A percentile compares a stretch with the other conserved stretches of the same genome.
phyloP scores from a whole-genome alignment of 2,888 invertebrate species.

The Anticlea derivata region DNA sequence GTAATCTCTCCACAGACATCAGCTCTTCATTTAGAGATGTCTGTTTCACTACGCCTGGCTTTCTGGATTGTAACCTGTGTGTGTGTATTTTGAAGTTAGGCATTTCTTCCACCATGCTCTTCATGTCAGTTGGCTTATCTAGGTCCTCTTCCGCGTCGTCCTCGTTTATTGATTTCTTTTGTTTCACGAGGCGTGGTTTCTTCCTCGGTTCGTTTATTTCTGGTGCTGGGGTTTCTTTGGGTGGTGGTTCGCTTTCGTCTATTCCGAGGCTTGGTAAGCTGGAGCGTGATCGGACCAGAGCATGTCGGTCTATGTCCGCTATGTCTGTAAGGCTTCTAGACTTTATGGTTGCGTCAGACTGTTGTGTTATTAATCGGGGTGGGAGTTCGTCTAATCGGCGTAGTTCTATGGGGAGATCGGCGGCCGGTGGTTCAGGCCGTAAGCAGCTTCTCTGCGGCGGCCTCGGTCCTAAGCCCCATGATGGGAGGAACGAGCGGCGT shows the following conservation, averaged over 20 bases:
- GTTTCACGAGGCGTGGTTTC: constrained; percentile 91
- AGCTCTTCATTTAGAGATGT: constrained; percentile 95
- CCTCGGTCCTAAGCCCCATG: constrained; percentile 85
- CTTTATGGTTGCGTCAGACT: constrained; percentile 86
- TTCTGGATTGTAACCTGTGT: constrained; percentile 70
- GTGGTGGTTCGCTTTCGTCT: constrained; percentile 61
- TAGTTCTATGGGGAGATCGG: constrained; percentile 94
- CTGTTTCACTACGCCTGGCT: constrained; percentile 89
- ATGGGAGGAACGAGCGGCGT: constrained; percentile 89
- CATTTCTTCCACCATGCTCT: constrained; percentile 85
- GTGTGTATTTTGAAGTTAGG: constrained; percentile 86
- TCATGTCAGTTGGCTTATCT: constrained; percentile 88
- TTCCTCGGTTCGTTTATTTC: constrained; percentile 82
- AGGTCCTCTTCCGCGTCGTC: constrained; percentile 87
- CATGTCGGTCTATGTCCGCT: constrained; percentile 88
- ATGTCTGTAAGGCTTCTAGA: constrained; percentile 94
- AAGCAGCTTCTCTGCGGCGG: constrained; percentile 78
- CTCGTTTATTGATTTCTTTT: constrained; percentile 92
- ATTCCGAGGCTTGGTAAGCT: constrained; percentile 88
- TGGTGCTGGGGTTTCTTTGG: constrained; percentile 51
- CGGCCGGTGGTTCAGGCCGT: constrained; percentile 89
- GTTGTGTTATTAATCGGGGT: constrained; percentile 70
- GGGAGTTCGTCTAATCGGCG: constrained; percentile 88
- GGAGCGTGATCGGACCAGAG: constrained; percentile 89
- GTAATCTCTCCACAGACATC: constrained; percentile 92